Evolutionary conservation across 2,888 invertebrate genomes (phyloP).

Genomic region (Bugula neritina): DNA sequence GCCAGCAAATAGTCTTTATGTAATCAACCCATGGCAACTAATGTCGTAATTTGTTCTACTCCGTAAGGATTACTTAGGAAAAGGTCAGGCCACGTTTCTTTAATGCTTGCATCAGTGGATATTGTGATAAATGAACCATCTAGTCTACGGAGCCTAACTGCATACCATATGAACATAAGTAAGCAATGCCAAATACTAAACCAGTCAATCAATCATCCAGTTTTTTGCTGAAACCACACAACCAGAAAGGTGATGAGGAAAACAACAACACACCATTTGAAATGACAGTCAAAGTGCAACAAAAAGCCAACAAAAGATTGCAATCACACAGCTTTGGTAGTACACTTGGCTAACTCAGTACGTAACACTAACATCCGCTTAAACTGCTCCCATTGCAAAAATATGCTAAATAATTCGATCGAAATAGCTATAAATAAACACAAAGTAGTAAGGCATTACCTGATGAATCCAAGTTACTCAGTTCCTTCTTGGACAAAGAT

Average conservation of each 20-base stretch:
- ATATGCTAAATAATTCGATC: too few relatives aligned
- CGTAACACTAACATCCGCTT: too few relatives aligned
- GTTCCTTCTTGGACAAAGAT: background rate
- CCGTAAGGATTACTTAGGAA: constrained; percentile 1
- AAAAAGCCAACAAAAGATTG: too few relatives aligned
- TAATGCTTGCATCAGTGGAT: background rate
- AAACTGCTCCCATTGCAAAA: too few relatives aligned
- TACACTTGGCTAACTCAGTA: too few relatives aligned
- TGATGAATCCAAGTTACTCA: background rate
- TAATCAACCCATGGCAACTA: constrained; percentile 12
- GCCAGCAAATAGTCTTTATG: too few relatives aligned
- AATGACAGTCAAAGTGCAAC: too few relatives aligned
- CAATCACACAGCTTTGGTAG: too few relatives aligned
- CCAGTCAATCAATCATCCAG: background rate
- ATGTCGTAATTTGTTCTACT: background rate
- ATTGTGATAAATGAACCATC: background rate
- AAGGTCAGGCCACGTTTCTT: constrained; percentile 6
- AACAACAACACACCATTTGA: background rate
- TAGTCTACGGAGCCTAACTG: background rate
- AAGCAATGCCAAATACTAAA: background rate
- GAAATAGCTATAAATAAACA: too few relatives aligned
- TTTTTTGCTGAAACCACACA: background rate
- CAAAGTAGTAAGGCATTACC: too few relatives aligned
- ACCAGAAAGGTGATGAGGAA: background rate
- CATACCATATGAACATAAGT: too few relatives aligned